Evolutionary conservation across 2,113 vertebrate species (phyloP).

Genomic region (Centrocercus urophasianus): DNA sequence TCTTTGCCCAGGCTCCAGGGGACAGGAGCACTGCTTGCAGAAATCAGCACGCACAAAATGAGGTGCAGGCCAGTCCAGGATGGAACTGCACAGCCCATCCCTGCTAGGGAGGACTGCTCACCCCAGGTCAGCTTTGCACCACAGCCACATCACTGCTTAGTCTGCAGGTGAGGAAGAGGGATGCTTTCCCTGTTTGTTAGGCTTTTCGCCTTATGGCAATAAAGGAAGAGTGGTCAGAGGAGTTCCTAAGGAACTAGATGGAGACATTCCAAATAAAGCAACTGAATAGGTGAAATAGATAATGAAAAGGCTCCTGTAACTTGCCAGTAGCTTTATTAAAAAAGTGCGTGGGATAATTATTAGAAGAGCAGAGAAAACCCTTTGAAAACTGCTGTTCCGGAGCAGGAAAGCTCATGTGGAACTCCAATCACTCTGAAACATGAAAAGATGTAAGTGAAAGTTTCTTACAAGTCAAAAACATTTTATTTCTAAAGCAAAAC

Average conservation of each 20-base stretch:
- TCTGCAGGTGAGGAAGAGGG: background rate
- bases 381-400: background rate
- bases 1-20: background rate
- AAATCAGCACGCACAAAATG: background rate
- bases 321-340: background rate
- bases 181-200: background rate
- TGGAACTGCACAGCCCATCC: background rate
- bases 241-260: background rate
- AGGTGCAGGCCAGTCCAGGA: background rate
- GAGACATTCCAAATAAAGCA: background rate
- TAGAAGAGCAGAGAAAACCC: background rate
- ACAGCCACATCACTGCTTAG: background rate
- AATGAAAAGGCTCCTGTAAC: background rate
- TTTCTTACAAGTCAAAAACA: background rate
- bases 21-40: background rate
- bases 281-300: accelerated
- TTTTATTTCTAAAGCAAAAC: background rate
- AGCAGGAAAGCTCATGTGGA: background rate
- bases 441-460: background rate
- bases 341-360: background rate
- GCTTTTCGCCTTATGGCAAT: background rate
- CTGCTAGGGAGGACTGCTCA: accelerated
- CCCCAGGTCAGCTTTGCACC: background rate
- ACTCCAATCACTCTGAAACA: background rate
- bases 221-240: background rate